Evolutionary conservation across 2,113 vertebrate species (phyloP), one percentile per base, ranked within the genome.

Genomic region (Trichomycterus rosablanca): DNA sequence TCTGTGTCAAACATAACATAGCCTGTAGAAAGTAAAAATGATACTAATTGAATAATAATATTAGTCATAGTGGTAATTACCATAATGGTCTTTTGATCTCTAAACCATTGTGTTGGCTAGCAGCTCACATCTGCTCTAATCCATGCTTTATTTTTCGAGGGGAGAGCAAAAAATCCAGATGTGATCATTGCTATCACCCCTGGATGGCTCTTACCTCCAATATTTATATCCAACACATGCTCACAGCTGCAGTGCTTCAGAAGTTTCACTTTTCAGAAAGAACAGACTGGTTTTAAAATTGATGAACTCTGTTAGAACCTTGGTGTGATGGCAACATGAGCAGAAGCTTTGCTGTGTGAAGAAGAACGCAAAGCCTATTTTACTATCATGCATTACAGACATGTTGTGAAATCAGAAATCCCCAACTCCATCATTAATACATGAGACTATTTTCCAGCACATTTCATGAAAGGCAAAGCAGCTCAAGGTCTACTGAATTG

Each of bases 91-190:
- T 50, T n/a, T n/a, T n/a, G n/a, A n/a, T n/a, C n/a, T n/a, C n/a
- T 2, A 54, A 56, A 22, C 45, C 48, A 22, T 58, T 67, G 66
- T 53, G 46, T 66, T 71, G 53, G 45, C 71, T 62, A 46, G 45
- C 53, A 74, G 67, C 53, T 62, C 19, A 32, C 61, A 66, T 73
- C 64, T 72, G 67, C 64, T 70, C 68, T 72, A 30, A 67, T 79
- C 70, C 56, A 56, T 56, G 63, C 74, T 67, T 64, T 19, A 73
- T 52, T 50, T 19, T 63, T 48, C 30, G 59, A 53, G 46, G 32
- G 32, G 28, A 20, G 55, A 58, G 51, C 43, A 49, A 59, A 54
- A 76, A 68, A 73, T 79, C 78, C 84, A 84, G 78, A 83, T 84
- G 81, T 83, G 79, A 64, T 54, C 61, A 26, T 64, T 56, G 55